Evolutionary conservation across 2,888 invertebrate genomes (phyloP).

Genomic region (Eupithecia centaureata): DNA sequence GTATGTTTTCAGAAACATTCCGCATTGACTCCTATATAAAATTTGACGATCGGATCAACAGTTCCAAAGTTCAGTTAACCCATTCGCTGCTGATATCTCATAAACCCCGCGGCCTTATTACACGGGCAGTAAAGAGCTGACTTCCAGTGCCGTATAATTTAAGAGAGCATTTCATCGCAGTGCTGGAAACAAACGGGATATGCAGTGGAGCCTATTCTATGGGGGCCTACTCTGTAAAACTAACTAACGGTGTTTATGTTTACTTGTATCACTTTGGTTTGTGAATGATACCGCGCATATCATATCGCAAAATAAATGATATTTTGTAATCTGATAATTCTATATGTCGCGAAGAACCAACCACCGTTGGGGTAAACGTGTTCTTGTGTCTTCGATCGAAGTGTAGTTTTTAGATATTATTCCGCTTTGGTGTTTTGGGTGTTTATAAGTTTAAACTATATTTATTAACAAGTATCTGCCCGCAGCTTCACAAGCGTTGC

Average conservation of each 20-base stretch:
- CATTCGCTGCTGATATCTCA: constrained; percentile 7
- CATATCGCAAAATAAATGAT: too few relatives aligned
- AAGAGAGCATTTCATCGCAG: constrained; percentile 1
- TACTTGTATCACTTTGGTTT: background rate
- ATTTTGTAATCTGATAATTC: too few relatives aligned
- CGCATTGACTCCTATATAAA: background rate
- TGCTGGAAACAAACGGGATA: constrained; percentile 9
- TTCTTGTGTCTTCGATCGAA: too few relatives aligned
- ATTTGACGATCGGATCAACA: background rate
- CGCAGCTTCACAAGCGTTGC: too few relatives aligned
- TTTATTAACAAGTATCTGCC: too few relatives aligned
- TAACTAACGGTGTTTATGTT: background rate
- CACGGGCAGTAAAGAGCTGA: background rate
- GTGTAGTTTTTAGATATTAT: too few relatives aligned
- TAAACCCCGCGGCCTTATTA: constrained; percentile 7
- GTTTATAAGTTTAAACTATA: too few relatives aligned
- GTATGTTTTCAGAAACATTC: background rate
- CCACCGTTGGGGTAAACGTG: too few relatives aligned
- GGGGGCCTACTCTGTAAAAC: constrained; percentile 3
- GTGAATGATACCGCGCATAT: too few relatives aligned
- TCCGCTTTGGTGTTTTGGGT: too few relatives aligned
- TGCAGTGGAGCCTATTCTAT: background rate
- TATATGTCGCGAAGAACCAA: too few relatives aligned
- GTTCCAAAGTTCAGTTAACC: constrained; percentile 9
- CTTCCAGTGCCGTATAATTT: constrained; percentile 7